phyloP scores from a whole-genome alignment of 2,113 vertebrate species.

The Penelope pileata region DNA sequence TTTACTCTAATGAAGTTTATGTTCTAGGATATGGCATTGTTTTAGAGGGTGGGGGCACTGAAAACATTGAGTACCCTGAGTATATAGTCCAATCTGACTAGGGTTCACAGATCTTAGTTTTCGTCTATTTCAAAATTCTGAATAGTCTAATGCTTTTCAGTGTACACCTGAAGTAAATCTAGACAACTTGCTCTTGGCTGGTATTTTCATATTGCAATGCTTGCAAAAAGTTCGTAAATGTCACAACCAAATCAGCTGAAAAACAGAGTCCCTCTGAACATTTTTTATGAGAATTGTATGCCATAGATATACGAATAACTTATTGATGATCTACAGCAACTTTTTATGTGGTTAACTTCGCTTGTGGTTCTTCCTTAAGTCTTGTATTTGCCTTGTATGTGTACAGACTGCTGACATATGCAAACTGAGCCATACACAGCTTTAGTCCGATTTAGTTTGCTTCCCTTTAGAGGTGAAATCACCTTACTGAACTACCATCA shows the following conservation, averaged over 20 bases:
- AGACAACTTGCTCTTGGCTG: not conserved
- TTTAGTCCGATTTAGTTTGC: slow-evolving; percentile 41
- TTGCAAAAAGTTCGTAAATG: not conserved
- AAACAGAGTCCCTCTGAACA: not conserved
- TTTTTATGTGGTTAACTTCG: slow-evolving; percentile 43
- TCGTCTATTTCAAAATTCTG: not conserved
- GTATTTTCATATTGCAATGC: not conserved
- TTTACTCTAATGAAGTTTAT: not conserved
- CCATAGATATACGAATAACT: not conserved
- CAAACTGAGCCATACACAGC: not conserved
- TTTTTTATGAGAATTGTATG: not conserved
- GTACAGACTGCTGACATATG: slow-evolving; percentile 24
- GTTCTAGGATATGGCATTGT: accelerated
- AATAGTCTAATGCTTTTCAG: not conserved
- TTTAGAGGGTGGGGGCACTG: not conserved
- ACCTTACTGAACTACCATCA: not conserved
- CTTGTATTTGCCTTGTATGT: not conserved
- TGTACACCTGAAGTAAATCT: not conserved
- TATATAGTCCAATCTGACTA: not conserved
- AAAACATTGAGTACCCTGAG: not conserved
- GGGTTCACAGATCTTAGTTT: not conserved
- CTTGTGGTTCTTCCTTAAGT: not conserved
- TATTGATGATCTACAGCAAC: slow-evolving; percentile 27
- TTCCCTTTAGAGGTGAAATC: not conserved
- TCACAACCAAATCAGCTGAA: not conserved